Conservation (phyloP, 2,113 vertebrate genomes). For the Caracal caracal region DNA sequence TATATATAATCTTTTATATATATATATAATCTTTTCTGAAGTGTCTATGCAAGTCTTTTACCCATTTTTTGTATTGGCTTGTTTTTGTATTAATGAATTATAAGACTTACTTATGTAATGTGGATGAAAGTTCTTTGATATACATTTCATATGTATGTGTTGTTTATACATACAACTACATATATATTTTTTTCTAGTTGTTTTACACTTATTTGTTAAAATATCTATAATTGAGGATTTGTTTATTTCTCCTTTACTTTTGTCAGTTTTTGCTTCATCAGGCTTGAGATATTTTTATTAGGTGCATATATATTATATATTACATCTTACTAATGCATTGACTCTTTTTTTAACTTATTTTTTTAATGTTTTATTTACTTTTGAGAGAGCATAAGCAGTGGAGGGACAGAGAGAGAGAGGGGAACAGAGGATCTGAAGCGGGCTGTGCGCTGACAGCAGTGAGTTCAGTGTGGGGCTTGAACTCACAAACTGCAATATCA, state of each 20-base stretch:
- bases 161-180: not conserved
- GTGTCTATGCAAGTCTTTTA: not conserved
- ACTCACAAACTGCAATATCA: no score
- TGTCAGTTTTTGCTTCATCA: not conserved
- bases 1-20: not conserved
- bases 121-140: not conserved
- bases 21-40: not conserved
- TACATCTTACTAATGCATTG: not conserved
- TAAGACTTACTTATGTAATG: slow-evolving; percentile 9
- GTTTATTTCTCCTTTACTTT: not conserved
- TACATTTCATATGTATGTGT: not conserved
- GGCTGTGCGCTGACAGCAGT: no score
- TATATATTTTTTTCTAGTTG: not conserved
- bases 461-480: no score
- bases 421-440: no score
- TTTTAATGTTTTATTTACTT: no score
- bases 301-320: not conserved
- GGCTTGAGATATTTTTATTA: not conserved
- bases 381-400: no score
- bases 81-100: not conserved
- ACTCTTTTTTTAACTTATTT: not conserved
- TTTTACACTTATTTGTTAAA: not conserved
- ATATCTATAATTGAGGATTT: not conserved
- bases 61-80: not conserved
- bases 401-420: no score